Evolutionary conservation across 2,113 vertebrate species (phyloP).

Genomic region (Otolemur garnettii): DNA sequence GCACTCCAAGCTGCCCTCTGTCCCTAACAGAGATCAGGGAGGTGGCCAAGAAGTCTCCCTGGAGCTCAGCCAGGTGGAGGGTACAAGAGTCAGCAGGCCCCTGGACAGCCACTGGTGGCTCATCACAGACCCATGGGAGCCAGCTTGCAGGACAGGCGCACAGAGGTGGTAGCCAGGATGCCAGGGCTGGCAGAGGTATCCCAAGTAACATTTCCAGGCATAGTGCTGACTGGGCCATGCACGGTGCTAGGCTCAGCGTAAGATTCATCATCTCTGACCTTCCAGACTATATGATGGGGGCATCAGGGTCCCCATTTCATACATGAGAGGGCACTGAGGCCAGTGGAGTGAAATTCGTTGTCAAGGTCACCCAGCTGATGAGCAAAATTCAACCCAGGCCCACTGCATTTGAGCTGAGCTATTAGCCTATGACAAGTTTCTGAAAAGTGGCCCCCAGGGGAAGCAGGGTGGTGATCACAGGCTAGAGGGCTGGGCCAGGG

Average conservation of each 20-base stretch:
- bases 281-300: rapidly evolving
- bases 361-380: background rate
- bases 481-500: slow-evolving; percentile 91
- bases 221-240: background rate
- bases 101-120: background rate
- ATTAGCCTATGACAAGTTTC: rapidly evolving
- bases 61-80: background rate
- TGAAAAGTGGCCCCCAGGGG: background rate
- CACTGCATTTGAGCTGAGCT: rapidly evolving
- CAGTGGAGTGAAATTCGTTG: rapidly evolving
- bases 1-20: background rate
- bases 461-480: slow-evolving; percentile 84
- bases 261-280: background rate
- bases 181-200: background rate
- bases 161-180: rapidly evolving
- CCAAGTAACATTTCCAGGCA: background rate
- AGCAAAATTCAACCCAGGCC: too few species aligned
- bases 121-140: background rate
- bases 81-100: rapidly evolving
- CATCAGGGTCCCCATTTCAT: background rate
- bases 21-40: background rate
- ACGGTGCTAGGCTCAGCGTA: rapidly evolving
- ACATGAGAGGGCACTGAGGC: background rate
- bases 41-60: background rate
- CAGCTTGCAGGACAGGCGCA: background rate